Conservation (phyloP, 2,797 vertebrate species). For the Hydrophis major region DNA sequence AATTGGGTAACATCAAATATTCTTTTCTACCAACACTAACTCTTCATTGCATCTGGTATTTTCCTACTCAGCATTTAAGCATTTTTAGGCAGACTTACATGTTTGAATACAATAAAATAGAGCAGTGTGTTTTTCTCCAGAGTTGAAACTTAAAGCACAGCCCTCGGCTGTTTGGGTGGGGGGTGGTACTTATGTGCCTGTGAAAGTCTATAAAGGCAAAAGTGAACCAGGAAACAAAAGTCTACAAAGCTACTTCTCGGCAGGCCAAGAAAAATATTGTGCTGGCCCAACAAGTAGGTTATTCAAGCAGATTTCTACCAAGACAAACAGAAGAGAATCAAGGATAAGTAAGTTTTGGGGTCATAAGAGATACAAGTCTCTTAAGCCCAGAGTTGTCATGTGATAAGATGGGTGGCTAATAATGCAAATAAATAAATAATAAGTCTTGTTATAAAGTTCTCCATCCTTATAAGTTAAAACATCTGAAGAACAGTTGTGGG, state of each 20-base stretch:
- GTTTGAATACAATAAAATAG: slow-evolving; percentile 62
- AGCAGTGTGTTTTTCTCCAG: slow-evolving; percentile 61
- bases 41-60: slow-evolving; percentile 45
- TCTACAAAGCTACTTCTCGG: slow-evolving; percentile 59
- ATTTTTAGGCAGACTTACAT: slow-evolving; percentile 59
- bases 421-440: not conserved
- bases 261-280: slow-evolving; percentile 76
- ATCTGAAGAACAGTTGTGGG: not conserved
- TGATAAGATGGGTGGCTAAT: not conserved
- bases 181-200: slow-evolving; percentile 6
- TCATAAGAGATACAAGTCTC: slow-evolving; percentile 42
- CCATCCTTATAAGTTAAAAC: slow-evolving; percentile 23
- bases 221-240: slow-evolving; percentile 63
- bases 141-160: slow-evolving; percentile 69
- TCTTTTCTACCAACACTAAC: slow-evolving; percentile 32
- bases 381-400: not conserved
- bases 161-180: not conserved
- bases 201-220: slow-evolving; percentile 67
- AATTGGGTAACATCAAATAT: not conserved
- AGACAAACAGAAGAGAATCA: slow-evolving; percentile 69
- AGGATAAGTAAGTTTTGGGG: slow-evolving; percentile 61
- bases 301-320: slow-evolving; percentile 68
- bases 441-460: slow-evolving; percentile 32
- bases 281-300: slow-evolving; percentile 70
- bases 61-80: slow-evolving; percentile 53